Conservation (phyloP, 2,113 vertebrate genomes). For the Pteruthius melanotis region DNA sequence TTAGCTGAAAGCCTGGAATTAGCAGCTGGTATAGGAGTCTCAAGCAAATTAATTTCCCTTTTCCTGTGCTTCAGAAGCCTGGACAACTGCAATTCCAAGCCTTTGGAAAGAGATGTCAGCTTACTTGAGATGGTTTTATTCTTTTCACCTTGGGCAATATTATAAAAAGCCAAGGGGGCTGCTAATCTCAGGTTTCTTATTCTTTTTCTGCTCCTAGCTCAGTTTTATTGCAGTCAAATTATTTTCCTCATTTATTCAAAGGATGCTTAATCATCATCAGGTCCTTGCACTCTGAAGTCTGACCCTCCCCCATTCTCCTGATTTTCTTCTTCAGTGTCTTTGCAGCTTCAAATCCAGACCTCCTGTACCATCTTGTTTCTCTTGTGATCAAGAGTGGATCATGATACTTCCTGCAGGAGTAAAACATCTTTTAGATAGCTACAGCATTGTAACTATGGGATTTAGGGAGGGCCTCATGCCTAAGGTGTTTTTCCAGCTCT, state of each 20-base stretch:
- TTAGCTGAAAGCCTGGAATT: not conserved
- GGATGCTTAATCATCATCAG: not conserved
- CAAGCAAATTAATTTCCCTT: not conserved
- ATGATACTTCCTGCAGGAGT: not conserved
- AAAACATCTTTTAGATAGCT: not conserved
- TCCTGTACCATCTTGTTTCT: not conserved
- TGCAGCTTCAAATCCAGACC: not conserved
- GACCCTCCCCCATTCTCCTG: rapidly evolving
- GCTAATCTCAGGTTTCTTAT: not conserved
- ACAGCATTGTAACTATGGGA: not conserved
- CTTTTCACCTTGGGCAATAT: not conserved
- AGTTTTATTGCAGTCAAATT: not conserved
- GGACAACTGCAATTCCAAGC: not conserved
- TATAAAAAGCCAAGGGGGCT: not conserved
- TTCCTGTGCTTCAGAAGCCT: not conserved
- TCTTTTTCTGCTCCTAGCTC: not conserved
- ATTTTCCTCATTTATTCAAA: not conserved
- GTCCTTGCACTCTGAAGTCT: not conserved
- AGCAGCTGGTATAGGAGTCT: not conserved
- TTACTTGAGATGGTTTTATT: not conserved
- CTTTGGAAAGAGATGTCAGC: not conserved
- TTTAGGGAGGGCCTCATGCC: not conserved
- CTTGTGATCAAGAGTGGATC: not conserved
- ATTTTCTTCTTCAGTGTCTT: not conserved
- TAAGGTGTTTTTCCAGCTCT: not conserved